A percentile compares a stretch with the other conserved stretches of the same genome.
Evolutionary conservation across 2,888 invertebrate species (phyloP).

Genomic region (Caenorhabditis panamensis): DNA sequence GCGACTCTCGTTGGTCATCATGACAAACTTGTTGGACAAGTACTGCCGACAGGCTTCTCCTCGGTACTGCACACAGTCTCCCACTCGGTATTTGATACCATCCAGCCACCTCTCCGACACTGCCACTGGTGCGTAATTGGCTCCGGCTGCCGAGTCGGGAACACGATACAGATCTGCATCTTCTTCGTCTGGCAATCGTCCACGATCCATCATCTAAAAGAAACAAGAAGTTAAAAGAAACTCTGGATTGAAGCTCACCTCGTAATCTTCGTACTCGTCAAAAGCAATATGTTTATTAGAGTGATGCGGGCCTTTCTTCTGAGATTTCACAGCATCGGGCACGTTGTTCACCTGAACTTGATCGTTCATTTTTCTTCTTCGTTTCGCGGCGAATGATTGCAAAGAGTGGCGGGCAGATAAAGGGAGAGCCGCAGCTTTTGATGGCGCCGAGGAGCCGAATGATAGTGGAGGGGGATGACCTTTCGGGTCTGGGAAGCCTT

Average conservation of each 20-base stretch:
- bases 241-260: slow-evolving; percentile 47
- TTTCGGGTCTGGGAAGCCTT: neutral
- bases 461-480: slow-evolving; percentile 4
- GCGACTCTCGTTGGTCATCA: slow-evolving; percentile 78
- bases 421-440: slow-evolving; percentile 20
- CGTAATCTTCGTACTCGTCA: slow-evolving; percentile 78
- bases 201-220: slow-evolving; percentile 69
- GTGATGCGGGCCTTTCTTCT: slow-evolving; percentile 53
- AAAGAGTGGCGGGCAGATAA: slow-evolving; percentile 10
- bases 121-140: slow-evolving; percentile 71
- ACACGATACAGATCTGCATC: slow-evolving; percentile 73
- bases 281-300: slow-evolving; percentile 55
- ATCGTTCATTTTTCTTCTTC: slow-evolving; percentile 9
- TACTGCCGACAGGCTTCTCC: slow-evolving; percentile 79
- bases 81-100: slow-evolving; percentile 74
- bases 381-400: neutral
- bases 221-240: neutral
- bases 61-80: slow-evolving; percentile 79
- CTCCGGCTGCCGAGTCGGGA: slow-evolving; percentile 76
- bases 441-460: slow-evolving; percentile 25
- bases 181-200: slow-evolving; percentile 74
- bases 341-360: slow-evolving; percentile 74
- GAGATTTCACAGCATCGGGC: slow-evolving; percentile 69
- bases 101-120: slow-evolving; percentile 79
- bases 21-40: slow-evolving; percentile 76